These are phyloP conservation scores for Boulengeromyrus knoepffleri DNA, from an alignment of 2,113 vertebrate genomes.

Conservation along the genomic window DNA sequence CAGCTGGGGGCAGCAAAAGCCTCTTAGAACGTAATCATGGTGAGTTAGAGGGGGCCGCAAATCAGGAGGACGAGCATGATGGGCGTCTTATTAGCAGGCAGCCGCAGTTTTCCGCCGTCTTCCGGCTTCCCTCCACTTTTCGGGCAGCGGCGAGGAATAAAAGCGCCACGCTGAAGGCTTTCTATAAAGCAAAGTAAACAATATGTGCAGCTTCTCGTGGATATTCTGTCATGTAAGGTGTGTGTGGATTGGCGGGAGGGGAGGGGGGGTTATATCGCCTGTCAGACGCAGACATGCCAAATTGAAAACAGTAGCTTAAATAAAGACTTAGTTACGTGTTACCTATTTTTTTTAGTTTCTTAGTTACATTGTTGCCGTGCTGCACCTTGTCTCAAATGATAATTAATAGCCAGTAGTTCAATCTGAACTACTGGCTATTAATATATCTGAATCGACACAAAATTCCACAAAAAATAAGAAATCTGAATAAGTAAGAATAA, in stretches of 20 bases:
- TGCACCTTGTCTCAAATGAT: not conserved
- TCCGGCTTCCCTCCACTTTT: constrained; percentile 52
- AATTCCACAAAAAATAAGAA: not conserved
- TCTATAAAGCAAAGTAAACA: constrained; percentile 74
- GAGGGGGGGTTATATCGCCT: constrained; percentile 44
- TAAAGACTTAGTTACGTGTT: constrained; percentile 36
- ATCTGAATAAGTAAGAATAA: not conserved
- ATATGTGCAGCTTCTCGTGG: constrained; percentile 58
- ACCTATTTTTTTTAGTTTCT: constrained; percentile 43
- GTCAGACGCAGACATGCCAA: constrained; percentile 60
- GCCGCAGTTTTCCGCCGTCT: constrained; percentile 67
- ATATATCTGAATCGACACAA: not conserved
- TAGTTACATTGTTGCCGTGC: constrained; percentile 34
- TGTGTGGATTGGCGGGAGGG: not conserved
- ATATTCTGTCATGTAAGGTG: constrained; percentile 53
- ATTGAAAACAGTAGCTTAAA: constrained; percentile 43
- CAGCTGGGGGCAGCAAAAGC: constrained; percentile 77
- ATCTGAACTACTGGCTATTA: no score
- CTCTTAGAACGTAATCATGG: constrained; percentile 93
- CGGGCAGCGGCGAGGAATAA: constrained; percentile 59
- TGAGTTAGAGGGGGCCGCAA: constrained; percentile 75
- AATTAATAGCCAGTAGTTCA: not conserved
- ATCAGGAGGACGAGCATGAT: constrained; percentile 75
- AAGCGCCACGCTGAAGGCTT: constrained; percentile 59
- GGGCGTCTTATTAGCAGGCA: constrained; percentile 86